These are phyloP conservation scores for Stichodactyla helianthus DNA, from an alignment of 64 coral and sea anemone genomes.

Conservation along the genomic window DNA sequence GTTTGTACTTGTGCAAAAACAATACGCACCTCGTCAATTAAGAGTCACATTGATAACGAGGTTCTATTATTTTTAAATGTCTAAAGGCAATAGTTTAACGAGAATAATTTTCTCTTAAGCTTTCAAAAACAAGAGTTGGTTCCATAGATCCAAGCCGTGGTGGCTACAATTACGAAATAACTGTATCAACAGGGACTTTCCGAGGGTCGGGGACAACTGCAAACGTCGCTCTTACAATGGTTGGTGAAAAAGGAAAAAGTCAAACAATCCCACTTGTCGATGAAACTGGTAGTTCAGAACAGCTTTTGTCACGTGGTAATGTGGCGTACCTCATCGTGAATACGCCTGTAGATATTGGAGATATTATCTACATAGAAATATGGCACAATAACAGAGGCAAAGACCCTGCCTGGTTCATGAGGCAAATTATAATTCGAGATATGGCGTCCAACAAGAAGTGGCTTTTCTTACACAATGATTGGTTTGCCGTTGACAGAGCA, in stretches of 20 bases:
- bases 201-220: conserved; percentile 70
- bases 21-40: background rate
- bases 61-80: background rate
- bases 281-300: conserved; percentile 13
- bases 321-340: conserved; percentile 42
- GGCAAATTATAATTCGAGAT: conserved; percentile 60
- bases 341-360: conserved; percentile 37
- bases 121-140: conserved; percentile 13
- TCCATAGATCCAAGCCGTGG: background rate
- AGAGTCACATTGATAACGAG: background rate
- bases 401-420: conserved; percentile 60
- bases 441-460: conserved; percentile 35
- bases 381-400: conserved; percentile 65
- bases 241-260: conserved; percentile 37
- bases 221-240: conserved; percentile 63
- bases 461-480: conserved; percentile 59
- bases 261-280: conserved; percentile 40
- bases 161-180: conserved; percentile 52
- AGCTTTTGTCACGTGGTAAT: conserved; percentile 64
- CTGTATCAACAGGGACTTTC: conserved; percentile 70
- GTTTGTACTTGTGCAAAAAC: background rate
- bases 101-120: background rate
- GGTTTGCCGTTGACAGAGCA: conserved; percentile 68
- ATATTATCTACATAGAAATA: conserved; percentile 37
- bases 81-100: no score